Evolutionary conservation across 2,888 invertebrate species (phyloP), one percentile per base, ranked within the genome.

Genomic region (Prosopocoilus inquinatus): DNA sequence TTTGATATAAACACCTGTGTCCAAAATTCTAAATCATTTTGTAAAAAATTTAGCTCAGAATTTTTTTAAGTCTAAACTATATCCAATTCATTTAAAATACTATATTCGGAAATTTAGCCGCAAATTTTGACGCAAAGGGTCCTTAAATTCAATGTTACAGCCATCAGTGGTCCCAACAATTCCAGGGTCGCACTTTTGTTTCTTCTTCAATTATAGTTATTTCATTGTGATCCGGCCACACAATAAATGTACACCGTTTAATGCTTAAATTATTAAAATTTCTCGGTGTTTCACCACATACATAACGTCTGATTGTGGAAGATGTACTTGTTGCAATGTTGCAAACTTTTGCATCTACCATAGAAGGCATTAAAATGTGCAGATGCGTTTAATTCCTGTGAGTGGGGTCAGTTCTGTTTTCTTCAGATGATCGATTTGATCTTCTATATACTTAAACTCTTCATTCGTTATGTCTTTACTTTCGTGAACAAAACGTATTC

Each of bases 271-370:
- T 20, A 20, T 20, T 20, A 20, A 20, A 20, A 20, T 20, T 20
- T 4, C 4, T 20, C 20, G 20, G 4, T 4, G 20, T 63, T 34
- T 20, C 32, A 7, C 57, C 55, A 47, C 64, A 64, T 47, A 61
- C 50, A 45, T 58, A 61, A 39, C 61, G 63, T 13, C 56, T 51
- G 60, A 57, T 54, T 28, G 58, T 61, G 11, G 62, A 62, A 11
- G 50, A 13, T 8, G 59, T 61, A 12, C 51, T 33, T 12, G 60
- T 58, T 15, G 59, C 54, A 33, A 61, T 58, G 57, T 62, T 63
- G 47, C 61, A 65, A 7, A 64, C 59, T 54, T 63, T 63, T 9
- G 53, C 59, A 45, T 62, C 63, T 9, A 63, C 49, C 64, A 63
- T 63, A 11, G 20, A 3, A 20, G 20, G 20, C 20, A 20, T 20